These are phyloP conservation scores for Fistularia commersonii DNA, from an alignment of 2,797 vertebrate species.

Conservation along the genomic window DNA sequence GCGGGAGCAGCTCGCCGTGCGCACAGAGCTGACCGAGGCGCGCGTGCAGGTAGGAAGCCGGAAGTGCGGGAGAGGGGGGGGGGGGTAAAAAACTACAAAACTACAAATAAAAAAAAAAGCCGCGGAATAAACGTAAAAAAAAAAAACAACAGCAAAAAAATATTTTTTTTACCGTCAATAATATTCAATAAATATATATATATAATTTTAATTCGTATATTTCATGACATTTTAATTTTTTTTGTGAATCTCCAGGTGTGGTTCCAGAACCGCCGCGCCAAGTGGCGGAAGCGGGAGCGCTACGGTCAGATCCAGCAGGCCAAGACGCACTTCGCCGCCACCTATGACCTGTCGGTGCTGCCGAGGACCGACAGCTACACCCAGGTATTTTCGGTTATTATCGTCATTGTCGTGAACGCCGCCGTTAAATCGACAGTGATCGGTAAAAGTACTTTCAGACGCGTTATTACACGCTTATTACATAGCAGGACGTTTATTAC, in stretches of 20 bases:
- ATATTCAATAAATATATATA: too few species aligned
- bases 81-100: not conserved
- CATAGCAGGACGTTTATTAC: too few species aligned
- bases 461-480: too few species aligned
- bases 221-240: not conserved
- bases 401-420: too few species aligned
- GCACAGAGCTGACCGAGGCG: slow-evolving; percentile 96
- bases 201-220: too few species aligned
- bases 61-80: too few species aligned
- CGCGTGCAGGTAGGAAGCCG: slow-evolving; percentile 87
- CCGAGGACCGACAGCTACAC: slow-evolving; percentile 92
- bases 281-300: slow-evolving; percentile 96
- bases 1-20: slow-evolving; percentile 93
- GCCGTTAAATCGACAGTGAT: too few species aligned
- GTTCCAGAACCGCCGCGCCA: slow-evolving; percentile 99
- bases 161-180: too few species aligned
- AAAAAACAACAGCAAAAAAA: too few species aligned
- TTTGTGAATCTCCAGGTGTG: slow-evolving; percentile 80
- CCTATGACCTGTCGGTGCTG: slow-evolving; percentile 93
- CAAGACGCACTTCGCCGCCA: slow-evolving; percentile 93
- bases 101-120: too few species aligned
- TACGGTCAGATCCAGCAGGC: slow-evolving; percentile 98
- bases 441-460: too few species aligned
- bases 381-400: slow-evolving; percentile 73
- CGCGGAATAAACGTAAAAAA: too few species aligned